Base-by-base conservation (phyloP, 2,113 vertebrate species). In the Nyctereutes procyonoides region DNA sequence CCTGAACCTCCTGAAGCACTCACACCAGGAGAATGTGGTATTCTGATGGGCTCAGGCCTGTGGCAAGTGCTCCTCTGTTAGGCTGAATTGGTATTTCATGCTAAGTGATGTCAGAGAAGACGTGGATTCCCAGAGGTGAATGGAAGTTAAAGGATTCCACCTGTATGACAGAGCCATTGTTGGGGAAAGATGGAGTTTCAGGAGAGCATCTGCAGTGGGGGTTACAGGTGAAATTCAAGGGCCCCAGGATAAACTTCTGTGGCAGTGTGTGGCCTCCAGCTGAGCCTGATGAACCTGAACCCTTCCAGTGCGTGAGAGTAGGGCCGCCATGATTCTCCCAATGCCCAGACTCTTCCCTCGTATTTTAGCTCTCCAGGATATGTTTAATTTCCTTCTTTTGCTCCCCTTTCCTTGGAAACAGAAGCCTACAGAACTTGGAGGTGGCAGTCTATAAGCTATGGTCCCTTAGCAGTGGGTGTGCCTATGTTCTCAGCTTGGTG, bases 161-260 rank as follows among this genome's bases (percentile, higher is more conserved):
- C 35, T 74, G 73, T 53, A 83, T 7, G 32, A 76, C 1, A 14
- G 63, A 76, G 56, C 65, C 28, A 4, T 17, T 69, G 43, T 30
- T 89, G 71, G 14, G 16, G 58, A 79, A 76, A 58, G 32, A 53
- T 2, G 12, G 48, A 58, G 2, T 73, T 71, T 62, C 1, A 51
- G 3, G 24, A 48, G 22, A 8, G 55, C 2, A 2, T 4, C 13
- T 0, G 2, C 30, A n/a, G 2, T n/a, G 12, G 14, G 9, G 16
- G 6, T 14, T 51, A 16, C 3, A 48, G 11, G 38, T 35, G 69
- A 84, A 55, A 87, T 22, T 14, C 22, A 81, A 17, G 22, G 48
- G 3, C 51, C 16, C 4, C 13, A 12, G 53, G 4, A 24, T 62
- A 20, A 65, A 79, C n/a, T n/a, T 7, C 58, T 13, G 2, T 71